Evolutionary conservation across 2,113 vertebrate genomes (phyloP), one percentile per base, ranked within the genome.

Genomic region (Callospermophilus lateralis): DNA sequence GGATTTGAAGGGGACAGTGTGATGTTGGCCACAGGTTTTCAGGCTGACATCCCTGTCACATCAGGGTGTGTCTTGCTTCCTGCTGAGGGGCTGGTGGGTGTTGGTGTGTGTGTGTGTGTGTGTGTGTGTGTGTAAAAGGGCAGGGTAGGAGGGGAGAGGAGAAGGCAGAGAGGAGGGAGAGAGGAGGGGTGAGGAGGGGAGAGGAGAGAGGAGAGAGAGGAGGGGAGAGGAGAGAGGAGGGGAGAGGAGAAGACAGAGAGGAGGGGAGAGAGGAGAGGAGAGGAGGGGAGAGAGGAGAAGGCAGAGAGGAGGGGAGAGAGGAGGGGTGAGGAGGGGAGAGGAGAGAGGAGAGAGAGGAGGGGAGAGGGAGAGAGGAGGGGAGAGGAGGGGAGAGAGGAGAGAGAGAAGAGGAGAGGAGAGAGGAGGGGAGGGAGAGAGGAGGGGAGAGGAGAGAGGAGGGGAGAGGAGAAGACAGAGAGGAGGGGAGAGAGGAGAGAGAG

Each of bases 41-140:
- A 37, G 72, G 34, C 39, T 80, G 51, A 30, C 85, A 86, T 94
- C 19, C 95, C 95, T 63, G 70, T 89, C 37, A 34, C 72, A 42
- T 68, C 55, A 77, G 39, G 48, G 48, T 74, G 5, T 87, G 63
- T n/a, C 8, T 89, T 77, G 15, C 73, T 88, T 84, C 28, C 72
- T 87, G 0, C 20, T 48, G 39, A 73, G 68, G 89, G 34, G 34
- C 72, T 90, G 85, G 30, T 37, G 42, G 53, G 7, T 45, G 45
- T 45, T 45, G 45, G 7, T 3, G 8, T 45, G 45, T 45, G 45
- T 45, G 45, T 45, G 45, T 45, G 45, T 45, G 42, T 45, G 42
- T 61, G 6, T 2, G 15, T 39, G 12, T 58, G 39, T 8, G 0
- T 78, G 28, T 4, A 39, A 84, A 13, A 73, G 68, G 51, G 34